Evolutionary conservation across 2,888 invertebrate species (phyloP).

Genomic region (Cheilosia soror): DNA sequence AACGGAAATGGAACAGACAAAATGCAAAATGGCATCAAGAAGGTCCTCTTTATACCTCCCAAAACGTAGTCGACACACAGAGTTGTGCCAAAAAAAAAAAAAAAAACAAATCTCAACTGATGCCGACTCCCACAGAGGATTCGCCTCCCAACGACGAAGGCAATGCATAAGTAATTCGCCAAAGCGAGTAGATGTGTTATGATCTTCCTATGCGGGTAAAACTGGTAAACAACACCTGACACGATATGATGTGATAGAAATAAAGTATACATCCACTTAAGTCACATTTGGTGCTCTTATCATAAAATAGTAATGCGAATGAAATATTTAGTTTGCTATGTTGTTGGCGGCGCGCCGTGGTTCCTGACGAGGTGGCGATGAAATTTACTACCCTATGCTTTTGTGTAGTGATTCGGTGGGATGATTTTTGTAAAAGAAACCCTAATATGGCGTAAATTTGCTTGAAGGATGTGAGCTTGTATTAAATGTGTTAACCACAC

Average conservation of each 20-base stretch:
- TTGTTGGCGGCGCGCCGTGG: constrained; percentile 1
- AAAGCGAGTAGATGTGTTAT: constrained; percentile 38
- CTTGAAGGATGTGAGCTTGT: constrained; percentile 39
- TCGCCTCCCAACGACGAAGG: constrained; percentile 14
- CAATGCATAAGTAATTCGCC: constrained; percentile 59
- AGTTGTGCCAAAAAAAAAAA: background rate
- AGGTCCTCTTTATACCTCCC: background rate
- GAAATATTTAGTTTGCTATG: constrained; percentile 49
- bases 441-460: constrained; percentile 19
- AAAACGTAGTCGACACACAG: constrained; percentile 6
- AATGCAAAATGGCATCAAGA: constrained; percentile 40
- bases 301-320: constrained; percentile 72
- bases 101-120: constrained; percentile 21
- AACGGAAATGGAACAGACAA: constrained; percentile 42
- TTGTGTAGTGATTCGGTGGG: constrained; percentile 5
- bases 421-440: constrained; percentile 31
- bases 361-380: constrained; percentile 6
- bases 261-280: constrained; percentile 72
- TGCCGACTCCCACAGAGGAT: background rate
- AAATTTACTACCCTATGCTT: constrained; percentile 16
- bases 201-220: constrained; percentile 34
- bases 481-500: constrained; percentile 57
- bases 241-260: constrained; percentile 66
- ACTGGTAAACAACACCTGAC: constrained; percentile 64
- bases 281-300: constrained; percentile 67